Base-by-base conservation (phyloP, 2,888 invertebrate species). In the Drosophila neoperkinsi region DNA sequence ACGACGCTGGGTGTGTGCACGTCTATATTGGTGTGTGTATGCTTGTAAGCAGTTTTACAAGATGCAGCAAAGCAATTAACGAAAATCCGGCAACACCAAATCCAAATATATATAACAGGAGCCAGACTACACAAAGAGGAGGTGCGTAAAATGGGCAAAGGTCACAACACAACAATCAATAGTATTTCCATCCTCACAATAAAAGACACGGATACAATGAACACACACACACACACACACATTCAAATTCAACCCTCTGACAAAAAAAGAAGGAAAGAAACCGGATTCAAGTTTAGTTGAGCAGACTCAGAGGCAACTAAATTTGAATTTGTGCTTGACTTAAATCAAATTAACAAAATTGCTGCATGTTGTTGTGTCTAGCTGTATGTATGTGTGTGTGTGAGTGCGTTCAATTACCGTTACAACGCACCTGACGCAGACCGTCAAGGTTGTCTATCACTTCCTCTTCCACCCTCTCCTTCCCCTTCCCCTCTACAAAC, bases 201-300 rank as follows among this genome's bases (percentile, higher is more conserved):
- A 57, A 33, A 31, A 38, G 13, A 38, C 52, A 55, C 36, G 56
- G 43, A 38, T 55, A 68, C 28, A 31, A 33, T 36, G 36, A 56
- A 62, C 58, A 38, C 36, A 56, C 16, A 51, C 56, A 51, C 28
- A 28, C 28, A 28, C 25, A 38, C 31, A 28, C 13, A 16, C 60
- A 64, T 58, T 62, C 10, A 64, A 67, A 74, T 71, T 78, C 78
- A 79, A 71, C 78, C 78, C 78, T 75, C 75, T 50, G 62, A 74
- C 52, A 36, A 58, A 36, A 50, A 66, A 63, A 51, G 5, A 61
- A 70, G 43, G 25, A 49, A 60, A 59, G 62, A 51, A 74, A 71
- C 71, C 79, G 77, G 79, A 77, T 77, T 79, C 55, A 62, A 71
- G 69, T 64, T 76, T 67, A 71, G 65, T 71, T 71, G 59, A 70